Evolutionary conservation across 2,888 invertebrate genomes (phyloP).

Genomic region (Cantharis rufa): DNA sequence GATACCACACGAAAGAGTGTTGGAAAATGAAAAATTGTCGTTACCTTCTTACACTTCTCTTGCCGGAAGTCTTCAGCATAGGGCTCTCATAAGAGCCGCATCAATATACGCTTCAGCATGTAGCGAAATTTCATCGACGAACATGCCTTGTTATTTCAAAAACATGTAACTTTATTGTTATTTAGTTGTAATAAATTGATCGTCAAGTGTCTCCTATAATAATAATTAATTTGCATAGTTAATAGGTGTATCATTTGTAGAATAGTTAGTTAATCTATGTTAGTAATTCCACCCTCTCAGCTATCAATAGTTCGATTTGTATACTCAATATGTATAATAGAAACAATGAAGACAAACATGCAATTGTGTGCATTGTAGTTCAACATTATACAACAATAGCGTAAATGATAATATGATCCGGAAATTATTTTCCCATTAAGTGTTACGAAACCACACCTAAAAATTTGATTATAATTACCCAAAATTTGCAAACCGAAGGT

Average conservation of each 20-base stretch:
- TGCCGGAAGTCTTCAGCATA: constrained; percentile 45
- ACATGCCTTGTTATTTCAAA: constrained; percentile 18
- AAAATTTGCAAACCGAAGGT: not conserved
- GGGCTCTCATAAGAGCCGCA: constrained; percentile 47
- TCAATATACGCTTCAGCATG: constrained; percentile 46
- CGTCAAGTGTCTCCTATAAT: constrained; percentile 40
- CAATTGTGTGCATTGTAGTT: constrained; percentile 53
- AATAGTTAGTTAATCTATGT: constrained; percentile 51
- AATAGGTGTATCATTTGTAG: constrained; percentile 54
- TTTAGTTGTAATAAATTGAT: not conserved
- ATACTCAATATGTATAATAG: constrained; percentile 50
- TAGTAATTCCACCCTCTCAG: constrained; percentile 50
- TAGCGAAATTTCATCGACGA: constrained; percentile 22
- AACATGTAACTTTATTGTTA: constrained; percentile 6
- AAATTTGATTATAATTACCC: constrained; percentile 14
- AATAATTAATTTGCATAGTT: constrained; percentile 54
- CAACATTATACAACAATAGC: constrained; percentile 50
- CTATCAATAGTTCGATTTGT: constrained; percentile 54
- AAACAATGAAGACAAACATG: constrained; percentile 51
- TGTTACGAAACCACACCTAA: constrained; percentile 23
- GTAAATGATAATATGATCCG: constrained; percentile 47
- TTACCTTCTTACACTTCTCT: constrained; percentile 49
- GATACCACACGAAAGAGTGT: not conserved
- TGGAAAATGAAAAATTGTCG: constrained; percentile 25
- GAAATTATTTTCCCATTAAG: constrained; percentile 27